phyloP scores from a whole-genome alignment of 2,888 invertebrate genomes.

The Hanleya hanleyi region DNA sequence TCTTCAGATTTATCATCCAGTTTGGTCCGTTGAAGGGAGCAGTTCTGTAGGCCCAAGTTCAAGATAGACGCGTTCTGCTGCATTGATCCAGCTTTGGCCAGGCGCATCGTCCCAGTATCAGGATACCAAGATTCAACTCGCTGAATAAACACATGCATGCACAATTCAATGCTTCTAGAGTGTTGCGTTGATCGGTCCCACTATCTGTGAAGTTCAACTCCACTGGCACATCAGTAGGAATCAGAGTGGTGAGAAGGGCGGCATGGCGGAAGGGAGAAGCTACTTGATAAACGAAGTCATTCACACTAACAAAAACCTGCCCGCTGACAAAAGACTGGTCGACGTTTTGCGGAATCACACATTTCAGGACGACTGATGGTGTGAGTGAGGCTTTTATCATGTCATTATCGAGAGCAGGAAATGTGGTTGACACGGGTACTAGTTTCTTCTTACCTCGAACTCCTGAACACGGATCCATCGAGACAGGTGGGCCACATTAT shows the following conservation, averaged over 20 bases:
- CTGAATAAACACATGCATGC: slow-evolving; percentile 30
- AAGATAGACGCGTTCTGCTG: slow-evolving; percentile 35
- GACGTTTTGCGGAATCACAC: slow-evolving; percentile 12
- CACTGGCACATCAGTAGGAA: too few relatives aligned
- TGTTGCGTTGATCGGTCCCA: neutral
- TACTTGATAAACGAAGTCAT: slow-evolving; percentile 34
- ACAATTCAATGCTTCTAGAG: neutral
- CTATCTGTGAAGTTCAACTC: neutral
- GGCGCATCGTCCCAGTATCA: slow-evolving; percentile 35
- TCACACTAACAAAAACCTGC: slow-evolving; percentile 14
- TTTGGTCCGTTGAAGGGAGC: neutral
- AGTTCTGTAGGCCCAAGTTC: slow-evolving; percentile 21
- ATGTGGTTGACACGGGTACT: slow-evolving; percentile 13
- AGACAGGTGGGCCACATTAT: too few relatives aligned
- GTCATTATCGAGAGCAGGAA: slow-evolving; percentile 38
- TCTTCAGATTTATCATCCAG: too few relatives aligned
- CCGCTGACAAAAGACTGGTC: slow-evolving; percentile 34
- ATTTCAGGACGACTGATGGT: slow-evolving; percentile 29
- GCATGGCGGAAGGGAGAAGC: slow-evolving; percentile 35
- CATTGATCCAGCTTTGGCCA: slow-evolving; percentile 37
- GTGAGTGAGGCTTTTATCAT: slow-evolving; percentile 25
- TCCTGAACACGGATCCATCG: too few relatives aligned
- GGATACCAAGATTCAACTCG: slow-evolving; percentile 33
- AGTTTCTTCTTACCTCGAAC: slow-evolving; percentile 29
- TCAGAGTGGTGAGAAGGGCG: too few relatives aligned